Evolutionary conservation across 2,113 vertebrate species (phyloP).

Genomic region (Zosterops hypoxanthus): DNA sequence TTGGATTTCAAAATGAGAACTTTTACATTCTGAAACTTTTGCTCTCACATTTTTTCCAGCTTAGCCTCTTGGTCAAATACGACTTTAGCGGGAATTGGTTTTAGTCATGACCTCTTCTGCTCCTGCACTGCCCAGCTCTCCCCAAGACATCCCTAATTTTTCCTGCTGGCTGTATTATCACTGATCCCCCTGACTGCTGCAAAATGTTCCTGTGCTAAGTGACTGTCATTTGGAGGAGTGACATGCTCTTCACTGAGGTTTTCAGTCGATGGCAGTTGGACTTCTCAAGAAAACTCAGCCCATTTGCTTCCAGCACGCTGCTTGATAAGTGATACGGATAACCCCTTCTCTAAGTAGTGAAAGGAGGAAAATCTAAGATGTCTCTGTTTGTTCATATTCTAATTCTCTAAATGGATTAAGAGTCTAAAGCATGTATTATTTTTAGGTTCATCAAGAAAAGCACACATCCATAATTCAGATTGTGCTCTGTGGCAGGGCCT

Average conservation of each 20-base stretch:
- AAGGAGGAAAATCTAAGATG: not conserved
- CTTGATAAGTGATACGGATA: not conserved
- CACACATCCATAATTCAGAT: conserved; percentile 40
- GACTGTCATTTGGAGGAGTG: not conserved
- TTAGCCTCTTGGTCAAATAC: not conserved
- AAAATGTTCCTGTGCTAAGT: not conserved
- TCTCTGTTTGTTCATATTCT: not conserved
- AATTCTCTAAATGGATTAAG: conserved; percentile 7
- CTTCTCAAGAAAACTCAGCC: not conserved
- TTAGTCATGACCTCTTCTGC: not conserved
- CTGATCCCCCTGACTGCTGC: not conserved
- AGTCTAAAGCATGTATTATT: not conserved
- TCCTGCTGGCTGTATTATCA: not conserved
- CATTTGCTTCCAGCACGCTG: not conserved
- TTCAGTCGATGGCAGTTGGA: not conserved
- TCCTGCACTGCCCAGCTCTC: not conserved
- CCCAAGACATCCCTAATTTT: not conserved
- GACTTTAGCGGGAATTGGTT: not conserved
- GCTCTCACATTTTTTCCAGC: not conserved
- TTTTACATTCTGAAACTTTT: not conserved
- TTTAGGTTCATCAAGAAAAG: conserved; percentile 32
- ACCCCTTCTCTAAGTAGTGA: not conserved
- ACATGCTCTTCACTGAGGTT: not conserved
- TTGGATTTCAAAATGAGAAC: not conserved
- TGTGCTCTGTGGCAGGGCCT: not conserved